Base-by-base conservation (phyloP, 2,113 vertebrate species). In the Vulpes lagopus region DNA sequence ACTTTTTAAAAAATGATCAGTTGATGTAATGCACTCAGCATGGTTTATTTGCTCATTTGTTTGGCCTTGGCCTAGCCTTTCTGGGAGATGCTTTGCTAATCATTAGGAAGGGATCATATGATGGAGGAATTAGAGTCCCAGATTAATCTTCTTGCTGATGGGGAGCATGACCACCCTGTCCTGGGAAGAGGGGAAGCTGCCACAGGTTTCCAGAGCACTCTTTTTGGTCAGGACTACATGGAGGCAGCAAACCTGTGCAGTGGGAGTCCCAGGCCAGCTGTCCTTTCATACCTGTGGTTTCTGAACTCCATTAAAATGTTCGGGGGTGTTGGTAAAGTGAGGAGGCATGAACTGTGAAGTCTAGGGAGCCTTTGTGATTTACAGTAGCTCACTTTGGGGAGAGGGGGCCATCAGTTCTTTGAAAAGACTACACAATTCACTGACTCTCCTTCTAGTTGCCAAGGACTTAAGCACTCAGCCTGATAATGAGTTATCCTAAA, bases 251-350 rank as follows among this genome's bases (percentile, higher is more conserved):
- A 38, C 2, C 0, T 7, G 17, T 8, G 27, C 89, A 19, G 0
- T 25, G 5, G 20, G 69, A 1, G 35, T 59, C 88, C 67, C 14
- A 0, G 11, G 65, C 27, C 64, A 11, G 49, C 20, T 30, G 87
- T 3, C 1, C 27, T 84, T 81, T 64, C 3, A 1, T 73, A 8
- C n/a, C 87, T 53, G 59, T 64, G 35, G 62, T 69, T 76, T 62
- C 73, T 23, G 67, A 49, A 30, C 15, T 57, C 7, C 55, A 15
- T 80, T 43, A 5, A n/a, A 57, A 5, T 10, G 1, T 85, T 12
- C 6, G 5, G 0, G 0, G 1, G 7, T 2, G 8, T 11, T 0
- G 43, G 43, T 22, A 0, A 23, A 53, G 80, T 0, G 15, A 82
- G 83, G 65, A 87, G 51, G 87, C 22, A 17, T 0, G 25, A 94